Evolutionary conservation across 2,888 invertebrate genomes (phyloP).

Genomic region (Marasmarcha lunaedactyla): DNA sequence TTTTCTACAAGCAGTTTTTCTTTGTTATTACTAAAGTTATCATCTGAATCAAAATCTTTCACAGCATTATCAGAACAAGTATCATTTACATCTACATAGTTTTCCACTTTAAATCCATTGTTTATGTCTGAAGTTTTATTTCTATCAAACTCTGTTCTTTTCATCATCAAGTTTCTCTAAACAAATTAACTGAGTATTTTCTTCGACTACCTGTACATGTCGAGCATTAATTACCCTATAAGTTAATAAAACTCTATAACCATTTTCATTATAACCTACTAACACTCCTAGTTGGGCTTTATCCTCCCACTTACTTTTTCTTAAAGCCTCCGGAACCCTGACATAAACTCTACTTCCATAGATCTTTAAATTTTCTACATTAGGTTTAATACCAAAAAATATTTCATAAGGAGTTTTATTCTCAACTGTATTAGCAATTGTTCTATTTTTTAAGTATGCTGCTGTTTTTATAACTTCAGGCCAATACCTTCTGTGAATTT

Average conservation of each 20-base stretch:
- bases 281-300: constrained; percentile 19
- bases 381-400: constrained; percentile 18
- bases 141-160: background rate
- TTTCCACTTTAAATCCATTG: constrained; percentile 5
- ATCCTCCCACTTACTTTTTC: constrained; percentile 21
- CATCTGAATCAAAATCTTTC: constrained; percentile 5
- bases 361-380: constrained; percentile 17
- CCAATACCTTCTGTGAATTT: constrained; percentile 18
- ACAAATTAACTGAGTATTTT: background rate
- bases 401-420: constrained; percentile 22
- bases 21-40: constrained; percentile 8
- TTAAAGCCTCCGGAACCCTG: constrained; percentile 19
- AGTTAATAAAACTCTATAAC: constrained; percentile 21
- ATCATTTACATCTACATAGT: constrained; percentile 9
- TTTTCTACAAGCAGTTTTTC: constrained; percentile 12
- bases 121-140: background rate
- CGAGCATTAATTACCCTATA: constrained; percentile 18
- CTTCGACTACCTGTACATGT: constrained; percentile 18
- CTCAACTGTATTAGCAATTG: constrained; percentile 19
- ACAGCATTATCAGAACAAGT: constrained; percentile 1
- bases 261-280: constrained; percentile 20
- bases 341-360: constrained; percentile 23
- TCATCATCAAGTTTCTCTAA: background rate
- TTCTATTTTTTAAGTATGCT: constrained; percentile 22
- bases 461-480: constrained; percentile 20